Evolutionary conservation across 2,888 invertebrate genomes (phyloP).

Genomic region (Apantesis nais): DNA sequence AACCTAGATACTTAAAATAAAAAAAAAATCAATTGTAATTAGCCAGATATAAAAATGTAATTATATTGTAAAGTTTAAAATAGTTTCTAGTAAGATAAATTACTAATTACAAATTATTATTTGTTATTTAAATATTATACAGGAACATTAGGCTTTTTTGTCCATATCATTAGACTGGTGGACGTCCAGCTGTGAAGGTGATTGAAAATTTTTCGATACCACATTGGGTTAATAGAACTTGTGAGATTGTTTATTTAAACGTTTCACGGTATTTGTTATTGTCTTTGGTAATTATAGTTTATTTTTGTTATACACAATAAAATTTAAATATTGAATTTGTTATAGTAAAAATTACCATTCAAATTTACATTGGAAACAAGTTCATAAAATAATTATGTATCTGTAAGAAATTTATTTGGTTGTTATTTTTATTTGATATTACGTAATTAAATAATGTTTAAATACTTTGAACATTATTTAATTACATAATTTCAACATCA

Average conservation of each 20-base stretch:
- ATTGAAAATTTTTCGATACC: constrained; percentile 73
- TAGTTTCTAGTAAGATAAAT: constrained; percentile 43
- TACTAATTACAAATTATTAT: constrained; percentile 43
- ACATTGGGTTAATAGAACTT: constrained; percentile 49
- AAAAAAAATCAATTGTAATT: background rate
- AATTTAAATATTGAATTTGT: constrained; percentile 20
- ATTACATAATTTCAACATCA: background rate
- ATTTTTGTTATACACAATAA: constrained; percentile 23
- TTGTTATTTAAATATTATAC: constrained; percentile 42
- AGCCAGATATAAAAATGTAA: constrained; percentile 8
- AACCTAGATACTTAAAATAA: background rate
- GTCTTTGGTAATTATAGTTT: constrained; percentile 33
- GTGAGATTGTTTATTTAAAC: constrained; percentile 46
- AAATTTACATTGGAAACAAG: background rate
- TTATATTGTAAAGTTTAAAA: constrained; percentile 29
- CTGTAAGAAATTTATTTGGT: background rate
- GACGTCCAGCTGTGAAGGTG: constrained; percentile 69
- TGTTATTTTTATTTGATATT: constrained; percentile 4
- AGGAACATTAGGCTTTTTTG: constrained; percentile 35
- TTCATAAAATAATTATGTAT: background rate
- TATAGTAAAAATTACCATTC: constrained; percentile 7
- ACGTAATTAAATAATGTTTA: too few relatives aligned
- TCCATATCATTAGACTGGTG: constrained; percentile 72
- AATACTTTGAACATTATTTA: background rate
- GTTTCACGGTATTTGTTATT: constrained; percentile 42